Evolutionary conservation across 2,113 vertebrate species (phyloP).

Genomic region (Macquaria australasica): DNA sequence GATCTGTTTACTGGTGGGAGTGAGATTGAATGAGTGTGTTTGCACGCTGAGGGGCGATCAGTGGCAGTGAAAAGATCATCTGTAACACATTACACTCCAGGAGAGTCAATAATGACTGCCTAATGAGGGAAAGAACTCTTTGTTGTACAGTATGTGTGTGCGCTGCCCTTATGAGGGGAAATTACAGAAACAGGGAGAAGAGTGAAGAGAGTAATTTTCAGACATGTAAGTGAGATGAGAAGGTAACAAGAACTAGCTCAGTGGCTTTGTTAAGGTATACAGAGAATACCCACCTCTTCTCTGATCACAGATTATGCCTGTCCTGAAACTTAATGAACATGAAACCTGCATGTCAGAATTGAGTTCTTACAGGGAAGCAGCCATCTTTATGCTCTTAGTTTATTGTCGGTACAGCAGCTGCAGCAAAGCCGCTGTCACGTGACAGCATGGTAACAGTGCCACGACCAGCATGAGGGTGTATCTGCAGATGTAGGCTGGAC

Average conservation of each 20-base stretch:
- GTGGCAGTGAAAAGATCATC: slow-evolving; percentile 63
- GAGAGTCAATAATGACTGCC: slow-evolving; percentile 62
- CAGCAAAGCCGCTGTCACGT: slow-evolving; percentile 12
- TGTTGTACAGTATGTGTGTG: slow-evolving; percentile 43
- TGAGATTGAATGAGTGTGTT: slow-evolving; percentile 44
- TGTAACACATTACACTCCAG: slow-evolving; percentile 73
- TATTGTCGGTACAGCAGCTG: slow-evolving; percentile 14
- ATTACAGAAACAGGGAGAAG: slow-evolving; percentile 5
- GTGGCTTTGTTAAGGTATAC: background rate
- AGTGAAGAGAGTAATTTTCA: background rate
- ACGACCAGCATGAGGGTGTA: slow-evolving; percentile 6
- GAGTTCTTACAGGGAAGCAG: background rate
- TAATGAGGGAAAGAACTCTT: slow-evolving; percentile 57
- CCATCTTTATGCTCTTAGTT: slow-evolving; percentile 31
- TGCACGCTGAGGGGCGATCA: slow-evolving; percentile 28
- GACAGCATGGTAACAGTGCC: slow-evolving; percentile 12
- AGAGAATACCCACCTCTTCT: background rate
- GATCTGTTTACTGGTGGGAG: slow-evolving; percentile 47
- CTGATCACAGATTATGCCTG: background rate
- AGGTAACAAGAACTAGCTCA: background rate
- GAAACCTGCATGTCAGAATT: background rate
- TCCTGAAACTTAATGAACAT: background rate
- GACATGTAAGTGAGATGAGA: background rate
- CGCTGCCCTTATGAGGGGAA: slow-evolving; percentile 20
- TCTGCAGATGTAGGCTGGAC: slow-evolving; percentile 44